phyloP scores from a whole-genome alignment of 2,888 invertebrate species.

The Chalcis sispes region DNA sequence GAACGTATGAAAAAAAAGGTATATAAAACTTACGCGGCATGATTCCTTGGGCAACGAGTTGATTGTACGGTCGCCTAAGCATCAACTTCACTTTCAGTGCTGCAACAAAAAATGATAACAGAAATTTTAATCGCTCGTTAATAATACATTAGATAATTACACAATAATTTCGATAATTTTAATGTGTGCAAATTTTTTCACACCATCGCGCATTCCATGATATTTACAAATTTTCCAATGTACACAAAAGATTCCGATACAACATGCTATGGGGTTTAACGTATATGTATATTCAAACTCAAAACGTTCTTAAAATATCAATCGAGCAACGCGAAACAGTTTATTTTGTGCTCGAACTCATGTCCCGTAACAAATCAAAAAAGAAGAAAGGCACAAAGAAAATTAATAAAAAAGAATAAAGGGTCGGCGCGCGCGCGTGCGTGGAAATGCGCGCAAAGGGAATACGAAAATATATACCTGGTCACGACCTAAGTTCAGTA shows the following conservation, averaged over 20 bases:
- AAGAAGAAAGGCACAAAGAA: neutral
- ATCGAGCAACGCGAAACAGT: conserved; percentile 16
- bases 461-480: too few relatives aligned
- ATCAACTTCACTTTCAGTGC: conserved; percentile 98
- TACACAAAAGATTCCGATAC: neutral
- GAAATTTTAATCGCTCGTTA: neutral
- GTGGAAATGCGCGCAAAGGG: neutral
- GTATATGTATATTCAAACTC: too few relatives aligned
- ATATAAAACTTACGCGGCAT: conserved; percentile 95
- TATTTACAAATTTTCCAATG: neutral
- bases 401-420: neutral
- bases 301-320: conserved; percentile 26
- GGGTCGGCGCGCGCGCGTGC: neutral
- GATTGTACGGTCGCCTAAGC: conserved; percentile 95
- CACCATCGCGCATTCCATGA: neutral
- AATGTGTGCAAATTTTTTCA: too few relatives aligned
- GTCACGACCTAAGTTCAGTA: too few relatives aligned
- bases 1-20: conserved; percentile 9
- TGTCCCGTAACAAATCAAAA: neutral
- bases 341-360: conserved; percentile 20
- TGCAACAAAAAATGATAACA: conserved; percentile 78
- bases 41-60: conserved; percentile 98
- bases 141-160: neutral
- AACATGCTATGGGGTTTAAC: too few relatives aligned
- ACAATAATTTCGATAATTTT: too few relatives aligned